Percentiles rank a stretch among this genome's conserved stretches.
phyloP scores from a whole-genome alignment of 2,888 invertebrate genomes.

The Phoenoteleia sp. region DNA sequence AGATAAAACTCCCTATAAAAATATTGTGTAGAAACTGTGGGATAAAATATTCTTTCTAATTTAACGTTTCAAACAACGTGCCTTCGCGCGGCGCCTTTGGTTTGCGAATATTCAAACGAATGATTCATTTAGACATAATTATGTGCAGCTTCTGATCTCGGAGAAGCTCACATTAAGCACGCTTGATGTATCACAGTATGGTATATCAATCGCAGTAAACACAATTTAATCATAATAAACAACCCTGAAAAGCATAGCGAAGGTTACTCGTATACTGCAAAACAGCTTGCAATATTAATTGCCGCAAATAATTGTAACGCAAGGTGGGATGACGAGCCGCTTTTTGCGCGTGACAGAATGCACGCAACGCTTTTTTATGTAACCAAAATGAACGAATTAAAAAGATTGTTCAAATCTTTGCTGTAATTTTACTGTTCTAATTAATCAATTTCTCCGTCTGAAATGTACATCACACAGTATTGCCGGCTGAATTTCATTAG shows the following conservation, averaged over 20 bases:
- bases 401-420: too few species aligned
- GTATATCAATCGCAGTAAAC: conserved; percentile 46
- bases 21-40: conserved; percentile 45
- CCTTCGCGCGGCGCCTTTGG: conserved; percentile 34
- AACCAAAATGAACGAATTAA: background rate
- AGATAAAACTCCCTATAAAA: conserved; percentile 47
- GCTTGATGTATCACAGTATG: conserved; percentile 43
- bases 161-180: conserved; percentile 47
- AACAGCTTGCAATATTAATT: conserved; percentile 13
- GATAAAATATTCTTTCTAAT: conserved; percentile 47
- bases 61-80: conserved; percentile 41
- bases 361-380: background rate
- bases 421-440: background rate
- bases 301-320: background rate
- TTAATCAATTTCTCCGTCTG: too few species aligned
- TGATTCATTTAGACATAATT: conserved; percentile 59
- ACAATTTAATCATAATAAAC: conserved; percentile 43
- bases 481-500: too few species aligned
- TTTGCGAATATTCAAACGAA: conserved; percentile 44
- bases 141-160: conserved; percentile 47
- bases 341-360: too few species aligned
- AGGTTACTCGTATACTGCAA: background rate
- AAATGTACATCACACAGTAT: too few species aligned
- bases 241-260: background rate
- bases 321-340: background rate